Base-by-base conservation (phyloP, 92 coral and sea anemone genomes). In the Epizoanthus scotinus region DNA sequence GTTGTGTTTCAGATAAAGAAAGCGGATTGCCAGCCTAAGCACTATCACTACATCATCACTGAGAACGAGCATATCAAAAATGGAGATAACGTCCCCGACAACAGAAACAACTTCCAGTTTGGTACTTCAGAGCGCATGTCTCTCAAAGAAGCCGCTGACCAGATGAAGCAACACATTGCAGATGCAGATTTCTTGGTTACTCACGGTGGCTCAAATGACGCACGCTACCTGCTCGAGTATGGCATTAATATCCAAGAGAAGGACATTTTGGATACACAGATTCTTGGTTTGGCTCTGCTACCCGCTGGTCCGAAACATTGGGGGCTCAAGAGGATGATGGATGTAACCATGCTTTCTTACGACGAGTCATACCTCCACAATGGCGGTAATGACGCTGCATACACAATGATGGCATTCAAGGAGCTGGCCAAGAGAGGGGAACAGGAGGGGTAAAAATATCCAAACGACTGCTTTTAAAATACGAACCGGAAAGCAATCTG, bases 351-450 rank as follows among this genome's bases (percentile, higher is more conserved):
- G 0, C 83, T 88, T 26, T 6, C 49, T 12, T 90, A 31, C 59
- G 70, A 82, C 5, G 87, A 84, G 65, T 77, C 31, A 7, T 36
- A 70, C 71, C 82, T 90, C 24, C 94, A 90, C 63, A 90, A 90
- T 62, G 87, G 87, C 24, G 93, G 84, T 7, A 86, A 87, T 71
- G 93, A 89, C 56, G 93, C 90, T 12, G 66, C 34, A 52, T 87
- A 87, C 63, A 87, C 94, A 56, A 82, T 88, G 89, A 24, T 84
- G 15, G 89, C 73, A 7, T 90, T 90, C 70, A 64, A 75, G 22
- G 79, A 70, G 15, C 89, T 89, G 26, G 73, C 58, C 52, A 47
- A 47, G 52, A 47, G 14, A 47, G 52, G 15, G 12, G 12, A 47
- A 47, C 2, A 47, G n/a, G n/a, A 47, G 12, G 52, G 1, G 14